A percentile compares a stretch with the other conserved stretches of the same genome.
Conservation (phyloP, 1,140 invertebrate genomes). For the Drosophila lacteicornis region DNA sequence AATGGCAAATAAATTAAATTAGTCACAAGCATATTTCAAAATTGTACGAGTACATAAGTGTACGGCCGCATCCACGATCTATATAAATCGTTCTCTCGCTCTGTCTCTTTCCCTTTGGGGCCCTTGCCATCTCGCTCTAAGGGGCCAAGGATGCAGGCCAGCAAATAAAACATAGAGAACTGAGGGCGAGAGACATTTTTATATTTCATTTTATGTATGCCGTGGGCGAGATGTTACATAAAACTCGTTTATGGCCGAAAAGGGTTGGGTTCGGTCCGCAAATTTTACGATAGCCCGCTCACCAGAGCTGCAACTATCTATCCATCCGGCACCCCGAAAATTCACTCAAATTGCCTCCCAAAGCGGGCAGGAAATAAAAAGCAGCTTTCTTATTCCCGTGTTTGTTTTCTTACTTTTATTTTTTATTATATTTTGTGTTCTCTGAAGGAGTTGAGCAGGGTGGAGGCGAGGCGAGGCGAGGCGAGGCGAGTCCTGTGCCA, state of each 20-base stretch:
- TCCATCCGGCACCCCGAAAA: slow-evolving; percentile 21
- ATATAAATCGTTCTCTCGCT: slow-evolving; percentile 25
- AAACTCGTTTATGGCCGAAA: slow-evolving; percentile 67
- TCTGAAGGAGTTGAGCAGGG: not conserved
- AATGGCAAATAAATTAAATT: slow-evolving; percentile 82
- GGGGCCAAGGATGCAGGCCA: slow-evolving; percentile 63
- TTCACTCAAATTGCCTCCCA: slow-evolving; percentile 47
- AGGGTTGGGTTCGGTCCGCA: slow-evolving; percentile 55
- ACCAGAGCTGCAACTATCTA: slow-evolving; percentile 54
- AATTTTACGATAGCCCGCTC: slow-evolving; percentile 27
- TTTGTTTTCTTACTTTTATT: slow-evolving; percentile 17
- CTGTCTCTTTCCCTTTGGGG: not conserved
- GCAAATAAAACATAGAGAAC: slow-evolving; percentile 57
- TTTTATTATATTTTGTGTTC: not conserved
- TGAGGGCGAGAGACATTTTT: slow-evolving; percentile 50
- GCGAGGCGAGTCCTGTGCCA: slow-evolving; percentile 38
- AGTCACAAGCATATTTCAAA: slow-evolving; percentile 81
- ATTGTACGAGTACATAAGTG: slow-evolving; percentile 43
- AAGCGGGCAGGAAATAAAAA: slow-evolving; percentile 40
- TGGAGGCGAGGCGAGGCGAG: not conserved
- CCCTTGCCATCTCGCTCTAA: slow-evolving; percentile 4
- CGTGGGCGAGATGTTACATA: slow-evolving; percentile 74
- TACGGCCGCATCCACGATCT: slow-evolving; percentile 30
- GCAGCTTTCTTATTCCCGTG: slow-evolving; percentile 30
- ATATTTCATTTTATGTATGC: slow-evolving; percentile 77